Conservation (phyloP, 2,797 vertebrate genomes). For the Catostomus latipinnis region DNA sequence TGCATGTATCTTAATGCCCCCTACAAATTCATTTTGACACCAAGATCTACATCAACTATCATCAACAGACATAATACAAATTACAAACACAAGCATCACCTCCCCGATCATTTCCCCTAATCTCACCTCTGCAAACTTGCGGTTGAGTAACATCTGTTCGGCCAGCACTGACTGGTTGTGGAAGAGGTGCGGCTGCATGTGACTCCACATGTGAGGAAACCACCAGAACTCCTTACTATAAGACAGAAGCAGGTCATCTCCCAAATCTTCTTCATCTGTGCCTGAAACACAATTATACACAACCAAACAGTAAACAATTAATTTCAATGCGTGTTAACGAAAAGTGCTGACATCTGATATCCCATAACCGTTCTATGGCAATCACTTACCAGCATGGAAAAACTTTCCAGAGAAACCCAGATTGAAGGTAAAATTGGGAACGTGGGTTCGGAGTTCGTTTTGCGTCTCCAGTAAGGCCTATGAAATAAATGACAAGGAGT, state of each 20-base stretch:
- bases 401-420: conserved; percentile 99
- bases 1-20: no score
- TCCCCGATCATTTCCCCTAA: background rate
- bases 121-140: conserved; percentile 94
- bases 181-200: conserved; percentile 98
- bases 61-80: no score
- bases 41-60: no score
- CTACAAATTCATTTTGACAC: no score
- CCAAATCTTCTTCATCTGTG: conserved; percentile 94
- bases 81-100: background rate
- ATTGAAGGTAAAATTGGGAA: conserved; percentile 99
- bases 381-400: conserved; percentile 92
- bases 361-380: background rate
- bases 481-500: conserved; percentile 27
- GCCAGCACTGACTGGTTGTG: conserved; percentile 97
- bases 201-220: conserved; percentile 99
- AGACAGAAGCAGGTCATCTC: conserved; percentile 94
- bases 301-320: background rate
- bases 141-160: conserved; percentile 98
- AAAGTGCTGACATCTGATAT: background rate
- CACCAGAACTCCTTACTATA: conserved; percentile 97
- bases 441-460: conserved; percentile 89
- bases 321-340: background rate
- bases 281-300: conserved; percentile 73
- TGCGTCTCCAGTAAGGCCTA: conserved; percentile 94